A percentile compares a stretch with the other conserved stretches of the same genome.
Conservation (phyloP, 2,113 vertebrate genomes). For the Melanostigma gelatinosum region DNA sequence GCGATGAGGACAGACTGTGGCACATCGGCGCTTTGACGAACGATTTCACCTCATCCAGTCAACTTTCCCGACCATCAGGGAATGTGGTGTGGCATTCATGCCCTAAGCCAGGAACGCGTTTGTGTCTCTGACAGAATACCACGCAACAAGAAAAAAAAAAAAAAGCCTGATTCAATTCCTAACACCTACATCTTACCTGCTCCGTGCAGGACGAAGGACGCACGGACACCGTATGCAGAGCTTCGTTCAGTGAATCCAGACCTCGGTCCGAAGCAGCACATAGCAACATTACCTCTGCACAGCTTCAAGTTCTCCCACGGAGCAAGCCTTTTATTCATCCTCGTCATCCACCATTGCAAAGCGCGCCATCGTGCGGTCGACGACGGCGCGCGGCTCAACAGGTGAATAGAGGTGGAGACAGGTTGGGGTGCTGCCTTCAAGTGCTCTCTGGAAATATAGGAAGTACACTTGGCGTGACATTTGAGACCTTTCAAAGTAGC, state of each 20-base stretch:
- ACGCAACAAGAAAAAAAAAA: background rate
- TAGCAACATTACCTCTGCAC: slow-evolving; percentile 24
- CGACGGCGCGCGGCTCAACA: slow-evolving; percentile 54
- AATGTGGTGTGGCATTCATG: slow-evolving; percentile 49
- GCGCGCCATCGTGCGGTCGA: slow-evolving; percentile 70
- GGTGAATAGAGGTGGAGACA: slow-evolving; percentile 51
- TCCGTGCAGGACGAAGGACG: slow-evolving; percentile 27
- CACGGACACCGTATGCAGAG: slow-evolving; percentile 5
- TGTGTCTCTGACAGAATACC: slow-evolving; percentile 1
- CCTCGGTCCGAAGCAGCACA: slow-evolving; percentile 39
- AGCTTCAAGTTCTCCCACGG: slow-evolving; percentile 61
- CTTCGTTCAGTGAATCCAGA: slow-evolving; percentile 5
- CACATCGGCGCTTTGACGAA: background rate
- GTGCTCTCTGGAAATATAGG: background rate
- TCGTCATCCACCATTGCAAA: background rate
- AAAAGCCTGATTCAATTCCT: slow-evolving; percentile 4
- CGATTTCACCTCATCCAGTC: slow-evolving; percentile 31
- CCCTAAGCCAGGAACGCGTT: slow-evolving; percentile 29
- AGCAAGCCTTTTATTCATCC: slow-evolving; percentile 8
- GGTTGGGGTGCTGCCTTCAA: slow-evolving; percentile 18
- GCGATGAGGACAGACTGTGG: background rate
- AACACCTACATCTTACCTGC: slow-evolving; percentile 60
- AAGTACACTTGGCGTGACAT: background rate
- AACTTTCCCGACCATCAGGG: slow-evolving; percentile 69
- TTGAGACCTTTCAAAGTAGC: background rate